phyloP scores from a whole-genome alignment of 2,888 invertebrate species.

The Nymphalis c-album region DNA sequence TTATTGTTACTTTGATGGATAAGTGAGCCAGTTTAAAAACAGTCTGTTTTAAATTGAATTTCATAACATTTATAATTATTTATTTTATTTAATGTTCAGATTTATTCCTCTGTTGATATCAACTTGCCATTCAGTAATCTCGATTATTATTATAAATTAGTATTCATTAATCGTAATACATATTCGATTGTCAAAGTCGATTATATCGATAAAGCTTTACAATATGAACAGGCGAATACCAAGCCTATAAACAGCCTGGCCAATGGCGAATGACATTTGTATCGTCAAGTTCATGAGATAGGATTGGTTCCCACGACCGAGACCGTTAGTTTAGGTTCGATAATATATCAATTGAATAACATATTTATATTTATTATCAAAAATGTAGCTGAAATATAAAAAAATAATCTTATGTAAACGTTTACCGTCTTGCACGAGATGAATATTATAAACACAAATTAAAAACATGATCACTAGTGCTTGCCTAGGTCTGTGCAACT shows the following conservation, averaged over 20 bases:
- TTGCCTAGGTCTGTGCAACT: too few species aligned
- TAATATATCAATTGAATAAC: not conserved
- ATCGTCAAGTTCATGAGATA: conserved; percentile 22
- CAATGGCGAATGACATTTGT: conserved; percentile 24
- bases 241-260: conserved; percentile 9
- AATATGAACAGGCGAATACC: conserved; percentile 9
- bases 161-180: conserved; percentile 7
- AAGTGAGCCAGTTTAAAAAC: too few species aligned
- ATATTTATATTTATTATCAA: too few species aligned
- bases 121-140: not conserved
- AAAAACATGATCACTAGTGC: too few species aligned
- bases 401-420: too few species aligned
- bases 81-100: too few species aligned
- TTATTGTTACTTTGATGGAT: too few species aligned
- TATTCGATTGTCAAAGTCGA: conserved; percentile 14
- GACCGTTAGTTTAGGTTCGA: conserved; percentile 14
- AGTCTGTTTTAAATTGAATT: too few species aligned
- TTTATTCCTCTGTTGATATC: not conserved
- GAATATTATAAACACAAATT: too few species aligned
- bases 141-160: not conserved
- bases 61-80: too few species aligned
- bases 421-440: too few species aligned
- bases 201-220: conserved; percentile 10
- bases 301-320: conserved; percentile 26
- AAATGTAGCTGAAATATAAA: too few species aligned